Base-by-base conservation (phyloP, 2,113 vertebrate genomes). In the Nymphicus hollandicus region DNA sequence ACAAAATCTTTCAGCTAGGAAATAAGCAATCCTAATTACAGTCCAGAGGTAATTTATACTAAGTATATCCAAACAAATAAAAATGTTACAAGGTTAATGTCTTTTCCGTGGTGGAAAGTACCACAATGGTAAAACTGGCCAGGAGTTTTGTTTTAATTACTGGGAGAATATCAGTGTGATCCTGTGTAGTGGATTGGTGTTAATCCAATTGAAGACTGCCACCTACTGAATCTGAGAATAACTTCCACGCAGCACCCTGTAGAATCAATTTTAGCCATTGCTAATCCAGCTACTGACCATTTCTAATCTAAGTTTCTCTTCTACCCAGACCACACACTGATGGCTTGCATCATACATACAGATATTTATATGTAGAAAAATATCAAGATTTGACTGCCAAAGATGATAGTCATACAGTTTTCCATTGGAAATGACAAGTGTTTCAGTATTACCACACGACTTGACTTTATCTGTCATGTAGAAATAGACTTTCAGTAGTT, bases 131-230 rank as follows among this genome's bases (percentile, higher is more conserved):
- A 55, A 88, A 96, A 88, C 43, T 46, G 31, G 6, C 22, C 74
- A 69, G 13, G 31, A 81, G 9, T 89, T 89, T 39, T 92, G 33
- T 71, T 93, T 81, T n/a, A 28, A 80, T 43, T 71, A 24, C 37
- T 61, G 44, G 56, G 78, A 68, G 52, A 65, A 4, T 37, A 37
- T 16, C 27, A 60, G 47, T 0, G 1, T 71, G 77, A 37, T 74
- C 27, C 17, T 56, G 76, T 37, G 64, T 25, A 11, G n/a, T 24
- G 44, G 49, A 10, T 73, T 55, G 81, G 33, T 89, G 71, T 76
- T 93, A 95, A 87, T 79, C 70, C 95, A 94, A 79, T 11, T 90
- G 92, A 87, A 96, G 95, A 65, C 77, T 97, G 96, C 93, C 93
- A 96, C 91, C 93, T 96, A 79, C 96, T 96, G 96, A 94, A 93